These are phyloP conservation scores for Battus philenor DNA, from an alignment of 1,140 invertebrate genomes.

Conservation along the genomic window DNA sequence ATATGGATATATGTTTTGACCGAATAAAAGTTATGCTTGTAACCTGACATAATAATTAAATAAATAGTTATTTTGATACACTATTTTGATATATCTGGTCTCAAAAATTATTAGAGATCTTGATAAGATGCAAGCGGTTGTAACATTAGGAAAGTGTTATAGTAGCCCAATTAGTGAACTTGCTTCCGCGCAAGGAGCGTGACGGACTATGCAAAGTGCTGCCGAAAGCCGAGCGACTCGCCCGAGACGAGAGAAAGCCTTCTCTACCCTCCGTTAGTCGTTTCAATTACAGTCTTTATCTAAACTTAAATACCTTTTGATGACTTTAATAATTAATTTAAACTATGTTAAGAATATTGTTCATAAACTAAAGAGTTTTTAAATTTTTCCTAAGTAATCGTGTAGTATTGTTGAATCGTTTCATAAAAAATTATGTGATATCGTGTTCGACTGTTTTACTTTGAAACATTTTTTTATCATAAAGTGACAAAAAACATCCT, in stretches of 20 bases:
- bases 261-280: slow-evolving; percentile 30
- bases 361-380: neutral
- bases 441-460: neutral
- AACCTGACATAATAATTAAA: no score
- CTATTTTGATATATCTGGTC: no score
- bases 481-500: no score
- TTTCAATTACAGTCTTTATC: slow-evolving; percentile 6
- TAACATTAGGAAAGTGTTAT: slow-evolving; percentile 24
- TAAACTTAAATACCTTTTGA: slow-evolving; percentile 2
- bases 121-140: neutral
- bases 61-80: no score
- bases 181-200: slow-evolving; percentile 32
- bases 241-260: slow-evolving; percentile 43
- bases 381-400: neutral
- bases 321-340: neutral
- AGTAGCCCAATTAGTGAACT: slow-evolving; percentile 29
- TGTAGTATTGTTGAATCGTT: neutral
- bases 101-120: no score
- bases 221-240: slow-evolving; percentile 41
- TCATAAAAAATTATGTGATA: neutral
- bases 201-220: slow-evolving; percentile 35
- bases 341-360: neutral
- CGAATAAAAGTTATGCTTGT: no score
- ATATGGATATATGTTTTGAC: no score
- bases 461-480: neutral